Evolutionary conservation across 2,797 vertebrate species (phyloP).

Genomic region (Halcyon leucocephala): DNA sequence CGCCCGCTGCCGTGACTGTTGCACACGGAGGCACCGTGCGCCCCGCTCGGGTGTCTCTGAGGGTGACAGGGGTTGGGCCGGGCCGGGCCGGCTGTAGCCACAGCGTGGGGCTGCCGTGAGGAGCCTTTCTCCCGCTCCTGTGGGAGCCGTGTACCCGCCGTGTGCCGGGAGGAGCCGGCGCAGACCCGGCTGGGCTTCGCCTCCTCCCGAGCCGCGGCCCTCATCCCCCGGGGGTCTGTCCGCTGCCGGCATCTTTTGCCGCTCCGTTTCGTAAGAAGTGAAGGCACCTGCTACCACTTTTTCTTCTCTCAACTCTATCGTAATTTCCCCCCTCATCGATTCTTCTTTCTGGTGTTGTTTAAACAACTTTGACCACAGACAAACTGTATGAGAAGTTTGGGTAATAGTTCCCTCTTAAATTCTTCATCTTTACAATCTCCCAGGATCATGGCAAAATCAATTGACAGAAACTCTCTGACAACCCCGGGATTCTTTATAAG

Average conservation of each 20-base stretch:
- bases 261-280: accelerated
- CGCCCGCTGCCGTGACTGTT: not conserved
- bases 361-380: not conserved
- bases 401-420: not conserved
- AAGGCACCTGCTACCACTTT: not conserved
- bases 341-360: not conserved
- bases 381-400: not conserved
- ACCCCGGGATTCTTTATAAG: not conserved
- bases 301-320: not conserved
- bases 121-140: not conserved
- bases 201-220: not conserved
- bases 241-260: accelerated
- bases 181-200: not conserved
- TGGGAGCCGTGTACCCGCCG: not conserved
- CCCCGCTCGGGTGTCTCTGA: not conserved
- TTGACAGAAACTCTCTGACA: not conserved
- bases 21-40: not conserved
- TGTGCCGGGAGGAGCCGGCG: not conserved
- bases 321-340: not conserved
- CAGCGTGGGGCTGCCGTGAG: not conserved
- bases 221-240: not conserved
- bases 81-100: not conserved
- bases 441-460: accelerated
- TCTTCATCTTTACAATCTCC: not conserved
- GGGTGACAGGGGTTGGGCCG: not conserved